Evolutionary conservation across 1,140 invertebrate genomes (phyloP), one percentile per base, ranked within the genome.

Genomic region (Alviniconcha marisindica): DNA sequence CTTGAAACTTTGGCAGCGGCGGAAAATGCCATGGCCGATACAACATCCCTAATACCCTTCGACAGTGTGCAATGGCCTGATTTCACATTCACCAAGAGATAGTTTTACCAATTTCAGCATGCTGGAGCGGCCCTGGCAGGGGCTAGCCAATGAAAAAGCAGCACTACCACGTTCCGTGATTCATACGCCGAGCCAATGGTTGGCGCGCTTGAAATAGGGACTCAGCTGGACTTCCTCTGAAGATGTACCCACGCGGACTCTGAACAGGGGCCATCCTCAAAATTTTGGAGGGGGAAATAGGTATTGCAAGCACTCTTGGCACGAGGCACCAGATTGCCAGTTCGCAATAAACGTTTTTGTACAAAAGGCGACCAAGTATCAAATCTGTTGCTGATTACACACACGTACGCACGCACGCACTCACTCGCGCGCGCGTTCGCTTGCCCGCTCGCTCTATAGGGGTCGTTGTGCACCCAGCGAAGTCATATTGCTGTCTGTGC

Each of bases 101-200:
- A 89, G 85, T 88, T 89, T 92, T 90, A 89, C 89, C 90, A 89
- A 90, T 92, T 91, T 91, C 84, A 92, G 89, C 84, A 85, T 85
- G 82, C 81, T 86, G 80, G 84, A 81, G 86, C 78, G 44, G 54
- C 77, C 77, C 63, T 83, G 78, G 51, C 31, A 84, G 71, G 66
- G 82, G 24, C 78, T 83, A 83, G 79, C 88, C 88, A 89, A 89
- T 89, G 84, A 82, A 33, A 71, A 71, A 15, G 18, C 69, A 36
- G 83, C 77, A 82, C 48, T 54, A 73, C 38, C 38, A 66, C 76
- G 63, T 69, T 88, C 82, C 82, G 77, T 87, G 88, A 90, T 88
- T 89, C 87, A 87, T 79, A 84, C 63, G 44, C 54, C 69, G 33
- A 77, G 44, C 80, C 71, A 74, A 82, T 73, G 63, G 66, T 42